Evolutionary conservation across 2,888 invertebrate genomes (phyloP), one percentile per base, ranked within the genome.

Genomic region (Tuberolachnus salignus): DNA sequence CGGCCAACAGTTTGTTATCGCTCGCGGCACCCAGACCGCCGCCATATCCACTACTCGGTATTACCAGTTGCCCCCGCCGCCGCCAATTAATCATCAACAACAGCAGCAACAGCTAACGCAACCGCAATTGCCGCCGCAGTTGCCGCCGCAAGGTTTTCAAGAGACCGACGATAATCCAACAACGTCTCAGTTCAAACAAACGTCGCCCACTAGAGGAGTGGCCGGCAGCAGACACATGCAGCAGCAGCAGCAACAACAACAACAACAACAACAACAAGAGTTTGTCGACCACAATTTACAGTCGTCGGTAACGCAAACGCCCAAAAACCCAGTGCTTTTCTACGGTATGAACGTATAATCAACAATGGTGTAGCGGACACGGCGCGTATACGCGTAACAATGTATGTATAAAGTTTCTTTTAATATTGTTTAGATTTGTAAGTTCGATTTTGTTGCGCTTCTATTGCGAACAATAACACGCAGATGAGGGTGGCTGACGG

Each of bases 11-110:
- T 82, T 83, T 34, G 83, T 83, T 19, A 83, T 84, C 4, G 84
- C 83, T 13, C 82, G 83, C 14, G 83, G 84, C 16, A 83, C 84
- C 16, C 84, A 83, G 80, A 83, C 84, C 21, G 81, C 81, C 11
- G 80, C 82, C 73, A 83, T 83, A 74, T 83, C 83, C 13, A 82
- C 83, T 11, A 82, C 82, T 1, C 59, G 80, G n/a, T 83, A 83
- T 67, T 83, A 83, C 69, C 83, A 83, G 74, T 80, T 82, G 53
- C 81, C 80, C 19, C 73, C 75, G 23, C 78, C 67, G 11, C 78
- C 67, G n/a, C 73, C 57, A 49, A 49, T 21, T 16, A 71, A 55
- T 63, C 23, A 44, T 19, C 64, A 42, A 1, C 71, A 71, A 11
- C 57, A 57, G 19, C 55, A 49, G 21, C 64, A 63, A 9, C 34